Base-by-base conservation (phyloP, 2,113 vertebrate genomes). In the Pseudorectes ferrugineus region DNA sequence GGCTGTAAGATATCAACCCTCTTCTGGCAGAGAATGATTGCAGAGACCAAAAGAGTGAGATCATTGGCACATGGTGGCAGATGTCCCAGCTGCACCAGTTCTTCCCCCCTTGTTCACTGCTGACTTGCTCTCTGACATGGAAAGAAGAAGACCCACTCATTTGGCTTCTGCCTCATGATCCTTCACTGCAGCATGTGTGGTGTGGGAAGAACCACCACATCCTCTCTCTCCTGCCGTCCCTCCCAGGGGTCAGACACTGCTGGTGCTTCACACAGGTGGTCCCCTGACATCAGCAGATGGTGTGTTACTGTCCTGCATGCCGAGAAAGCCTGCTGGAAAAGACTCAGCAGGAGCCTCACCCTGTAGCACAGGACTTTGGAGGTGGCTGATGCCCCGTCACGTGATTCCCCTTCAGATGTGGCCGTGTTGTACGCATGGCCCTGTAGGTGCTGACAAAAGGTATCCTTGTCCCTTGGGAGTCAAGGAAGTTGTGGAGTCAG, bases 181-280 rank as follows among this genome's bases (percentile, higher is more conserved):
- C 63, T 42, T 81, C 54, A 25, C 38, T 49, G 24, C 46, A 54
- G 4, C 42, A 14, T 4, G 10, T 35, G 42, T 38, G 61, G 14
- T 54, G 11, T 0, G 11, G 35, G 58, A 31, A 74, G n/a, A 33
- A 20, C 12, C 48, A 51, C 18, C 20, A 68, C 0, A 0, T 42
- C 29, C 43, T 36, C 35, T 63, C 58, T 57, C 70, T 66, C 33
- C 38, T 31, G 23, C 13, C 0, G 0, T 81, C 43, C 29, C 42
- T 75, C 20, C 28, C 28, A 3, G 7, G 59, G 35, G 51, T 57
- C 81, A 88, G 40, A 42, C 18, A 9, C 0, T 1, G 36, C 43
- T 72, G 33, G 5, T 54, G 43, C 29, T 67, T 93, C 70, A 29
- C 46, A 25, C 7, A 28, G 58, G 18, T 31, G n/a, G 28, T 48